phyloP scores from a whole-genome alignment of 2,113 vertebrate genomes.

The Sinocyclocheilus anshuiensis region DNA sequence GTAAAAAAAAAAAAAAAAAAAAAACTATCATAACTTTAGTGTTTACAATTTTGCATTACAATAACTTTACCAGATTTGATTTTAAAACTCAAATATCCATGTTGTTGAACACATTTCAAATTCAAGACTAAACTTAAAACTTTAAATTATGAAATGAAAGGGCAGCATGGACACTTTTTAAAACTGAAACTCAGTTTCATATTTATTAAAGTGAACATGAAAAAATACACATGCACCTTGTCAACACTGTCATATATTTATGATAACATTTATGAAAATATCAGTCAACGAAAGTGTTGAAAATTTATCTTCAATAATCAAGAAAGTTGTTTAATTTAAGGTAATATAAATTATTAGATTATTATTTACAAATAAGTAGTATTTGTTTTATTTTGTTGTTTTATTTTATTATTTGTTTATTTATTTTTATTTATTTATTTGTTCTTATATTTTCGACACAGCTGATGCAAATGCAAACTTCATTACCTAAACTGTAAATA shows the following conservation, averaged over 20 bases:
- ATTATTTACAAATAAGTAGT: neutral
- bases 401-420: slow-evolving; percentile 10
- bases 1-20: too few relatives aligned
- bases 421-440: slow-evolving; percentile 13
- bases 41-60: too few relatives aligned
- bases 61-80: too few relatives aligned
- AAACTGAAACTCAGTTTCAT: neutral
- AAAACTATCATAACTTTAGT: too few relatives aligned
- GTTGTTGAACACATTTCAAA: too few relatives aligned
- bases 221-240: neutral
- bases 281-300: neutral
- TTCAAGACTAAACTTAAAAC: too few relatives aligned
- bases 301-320: neutral
- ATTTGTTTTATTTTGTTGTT: neutral
- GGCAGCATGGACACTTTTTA: too few relatives aligned
- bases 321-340: neutral
- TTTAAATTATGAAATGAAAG: too few relatives aligned
- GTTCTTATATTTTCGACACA: neutral
- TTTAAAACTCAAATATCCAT: too few relatives aligned
- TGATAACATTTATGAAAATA: neutral
- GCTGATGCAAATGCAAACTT: neutral
- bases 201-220: neutral
- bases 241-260: neutral
- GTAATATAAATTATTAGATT: neutral
- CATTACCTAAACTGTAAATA: neutral